Percentiles rank a stretch among this genome's conserved stretches.
phyloP scores from a whole-genome alignment of 2,113 vertebrate genomes.

The Mungos mungo region DNA sequence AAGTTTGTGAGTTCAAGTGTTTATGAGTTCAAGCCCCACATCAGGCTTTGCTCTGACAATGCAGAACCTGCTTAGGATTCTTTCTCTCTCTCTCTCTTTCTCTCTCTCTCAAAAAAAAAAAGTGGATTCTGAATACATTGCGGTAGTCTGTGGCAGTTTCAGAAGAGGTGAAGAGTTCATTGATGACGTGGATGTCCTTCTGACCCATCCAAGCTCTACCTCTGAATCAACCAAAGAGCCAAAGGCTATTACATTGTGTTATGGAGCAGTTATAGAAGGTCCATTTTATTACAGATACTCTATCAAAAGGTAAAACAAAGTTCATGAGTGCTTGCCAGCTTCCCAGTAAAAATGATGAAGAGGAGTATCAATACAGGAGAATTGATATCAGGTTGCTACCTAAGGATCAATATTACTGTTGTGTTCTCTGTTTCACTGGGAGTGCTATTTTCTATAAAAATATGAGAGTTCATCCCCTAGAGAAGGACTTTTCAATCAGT shows the following conservation, averaged over 20 bases:
- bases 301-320: constrained; percentile 98
- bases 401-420: constrained; percentile 98
- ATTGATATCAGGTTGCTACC: constrained; percentile 97
- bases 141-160: not conserved
- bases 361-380: constrained; percentile 91
- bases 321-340: constrained; percentile 98
- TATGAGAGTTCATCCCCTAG: constrained; percentile 95
- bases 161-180: constrained; percentile 92
- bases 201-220: constrained; percentile 94
- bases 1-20: too few species aligned
- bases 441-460: constrained; percentile 99
- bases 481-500: constrained; percentile 97
- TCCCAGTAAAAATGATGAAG: constrained; percentile 84
- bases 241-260: constrained; percentile 90
- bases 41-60: too few species aligned
- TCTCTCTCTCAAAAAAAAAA: too few species aligned
- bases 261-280: constrained; percentile 92
- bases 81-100: too few species aligned
- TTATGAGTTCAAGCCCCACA: too few species aligned
- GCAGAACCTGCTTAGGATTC: too few species aligned
- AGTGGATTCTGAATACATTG: not conserved
- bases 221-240: constrained; percentile 95
- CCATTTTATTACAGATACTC: constrained; percentile 92
- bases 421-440: constrained; percentile 98
- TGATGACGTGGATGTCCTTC: constrained; percentile 97